These are phyloP conservation scores for Zingel zingel DNA, from an alignment of 2,113 vertebrate species.

Conservation along the genomic window DNA sequence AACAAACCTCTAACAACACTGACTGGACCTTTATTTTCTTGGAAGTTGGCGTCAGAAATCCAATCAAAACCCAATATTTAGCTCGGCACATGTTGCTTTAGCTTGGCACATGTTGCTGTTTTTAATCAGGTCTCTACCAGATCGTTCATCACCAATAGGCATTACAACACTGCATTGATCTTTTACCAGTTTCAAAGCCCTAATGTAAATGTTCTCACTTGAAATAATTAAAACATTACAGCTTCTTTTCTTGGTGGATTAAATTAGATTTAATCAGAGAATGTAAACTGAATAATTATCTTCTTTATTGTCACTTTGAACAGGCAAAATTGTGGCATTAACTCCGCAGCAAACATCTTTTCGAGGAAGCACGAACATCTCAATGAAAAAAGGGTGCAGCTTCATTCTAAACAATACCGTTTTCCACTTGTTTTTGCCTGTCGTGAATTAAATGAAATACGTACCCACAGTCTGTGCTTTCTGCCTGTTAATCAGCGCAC, in stretches of 20 bases:
- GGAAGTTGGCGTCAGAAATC: background rate
- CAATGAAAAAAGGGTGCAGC: background rate
- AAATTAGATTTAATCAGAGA: background rate
- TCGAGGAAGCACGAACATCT: background rate
- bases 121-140: background rate
- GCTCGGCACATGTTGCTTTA: background rate
- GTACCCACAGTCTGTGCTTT: background rate
- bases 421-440: no score
- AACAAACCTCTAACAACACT: conserved; percentile 26
- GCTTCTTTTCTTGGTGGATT: no score
- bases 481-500: no score
- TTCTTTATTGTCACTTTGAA: background rate
- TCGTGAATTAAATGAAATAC: background rate
- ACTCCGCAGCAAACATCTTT: background rate
- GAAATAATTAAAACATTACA: no score
- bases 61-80: background rate
- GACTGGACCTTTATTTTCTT: background rate
- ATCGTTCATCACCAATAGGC: no score
- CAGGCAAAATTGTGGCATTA: background rate
- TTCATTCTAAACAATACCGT: background rate
- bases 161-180: background rate
- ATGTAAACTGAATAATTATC: background rate
- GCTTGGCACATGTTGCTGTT: background rate
- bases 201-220: background rate
- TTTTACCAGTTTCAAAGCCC: background rate